These are phyloP conservation scores for Coendou prehensilis DNA, from an alignment of 2,797 vertebrate genomes.

Conservation along the genomic window DNA sequence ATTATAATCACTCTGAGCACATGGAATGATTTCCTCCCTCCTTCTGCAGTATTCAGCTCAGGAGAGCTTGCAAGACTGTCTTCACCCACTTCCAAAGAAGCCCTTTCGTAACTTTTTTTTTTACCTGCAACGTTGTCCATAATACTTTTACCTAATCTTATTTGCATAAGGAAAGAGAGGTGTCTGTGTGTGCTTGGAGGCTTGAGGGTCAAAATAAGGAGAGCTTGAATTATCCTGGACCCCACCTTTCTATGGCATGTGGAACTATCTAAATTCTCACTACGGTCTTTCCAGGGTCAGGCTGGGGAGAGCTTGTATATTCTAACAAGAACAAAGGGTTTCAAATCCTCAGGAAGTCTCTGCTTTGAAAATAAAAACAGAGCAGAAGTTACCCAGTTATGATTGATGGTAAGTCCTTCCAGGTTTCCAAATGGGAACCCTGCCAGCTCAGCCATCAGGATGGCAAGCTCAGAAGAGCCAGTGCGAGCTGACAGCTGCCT, in stretches of 20 bases:
- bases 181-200: background rate
- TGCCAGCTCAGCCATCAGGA: conserved; percentile 10
- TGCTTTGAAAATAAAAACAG: conserved; percentile 66
- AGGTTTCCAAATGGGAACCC: conserved; percentile 44
- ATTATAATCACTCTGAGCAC: conserved; percentile 32
- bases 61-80: background rate
- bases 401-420: background rate
- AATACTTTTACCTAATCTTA: conserved; percentile 22
- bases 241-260: background rate
- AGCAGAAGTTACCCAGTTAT: background rate
- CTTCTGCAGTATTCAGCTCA: background rate
- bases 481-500: conserved; percentile 33
- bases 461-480: conserved; percentile 10
- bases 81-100: background rate
- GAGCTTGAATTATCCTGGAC: background rate
- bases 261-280: conserved; percentile 13
- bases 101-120: conserved; percentile 27
- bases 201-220: conserved; percentile 11
- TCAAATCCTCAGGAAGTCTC: conserved; percentile 30
- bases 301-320: background rate
- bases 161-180: background rate
- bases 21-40: background rate
- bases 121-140: background rate
- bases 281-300: background rate
- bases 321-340: conserved; percentile 12